phyloP scores from a whole-genome alignment of 2,888 invertebrate species.

The Acanthoscelides obtectus region DNA sequence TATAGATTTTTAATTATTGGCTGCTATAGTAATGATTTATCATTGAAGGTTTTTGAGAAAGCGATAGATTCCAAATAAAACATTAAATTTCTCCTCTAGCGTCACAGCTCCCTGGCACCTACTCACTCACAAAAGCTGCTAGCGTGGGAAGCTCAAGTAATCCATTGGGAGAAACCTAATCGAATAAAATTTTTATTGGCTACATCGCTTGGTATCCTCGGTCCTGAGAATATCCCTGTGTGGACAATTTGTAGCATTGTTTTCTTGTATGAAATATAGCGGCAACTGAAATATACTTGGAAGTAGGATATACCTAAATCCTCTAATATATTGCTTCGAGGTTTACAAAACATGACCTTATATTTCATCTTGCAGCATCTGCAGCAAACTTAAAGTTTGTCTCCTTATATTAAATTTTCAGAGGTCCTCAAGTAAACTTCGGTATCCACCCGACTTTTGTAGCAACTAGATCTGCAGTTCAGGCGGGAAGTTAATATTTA shows the following conservation, averaged over 20 bases:
- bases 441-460: neutral
- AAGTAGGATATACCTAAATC: conserved; percentile 11
- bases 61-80: neutral
- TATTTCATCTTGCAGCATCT: neutral
- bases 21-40: too few species aligned
- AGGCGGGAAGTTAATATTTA: neutral
- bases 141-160: neutral
- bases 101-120: neutral
- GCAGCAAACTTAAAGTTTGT: neutral
- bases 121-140: neutral
- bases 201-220: neutral
- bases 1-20: too few species aligned
- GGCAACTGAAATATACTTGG: conserved; percentile 10
- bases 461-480: neutral
- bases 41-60: too few species aligned
- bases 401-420: neutral
- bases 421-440: neutral
- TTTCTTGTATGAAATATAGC: conserved; percentile 11
- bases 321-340: conserved; percentile 9
- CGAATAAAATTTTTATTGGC: neutral
- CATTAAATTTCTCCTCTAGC: neutral
- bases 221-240: conserved; percentile 6
- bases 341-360: neutral
- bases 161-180: neutral
- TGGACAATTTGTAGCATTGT: conserved; percentile 13